Evolutionary conservation across 2,888 invertebrate genomes (phyloP).

Genomic region (Tetragonisca angustula): DNA sequence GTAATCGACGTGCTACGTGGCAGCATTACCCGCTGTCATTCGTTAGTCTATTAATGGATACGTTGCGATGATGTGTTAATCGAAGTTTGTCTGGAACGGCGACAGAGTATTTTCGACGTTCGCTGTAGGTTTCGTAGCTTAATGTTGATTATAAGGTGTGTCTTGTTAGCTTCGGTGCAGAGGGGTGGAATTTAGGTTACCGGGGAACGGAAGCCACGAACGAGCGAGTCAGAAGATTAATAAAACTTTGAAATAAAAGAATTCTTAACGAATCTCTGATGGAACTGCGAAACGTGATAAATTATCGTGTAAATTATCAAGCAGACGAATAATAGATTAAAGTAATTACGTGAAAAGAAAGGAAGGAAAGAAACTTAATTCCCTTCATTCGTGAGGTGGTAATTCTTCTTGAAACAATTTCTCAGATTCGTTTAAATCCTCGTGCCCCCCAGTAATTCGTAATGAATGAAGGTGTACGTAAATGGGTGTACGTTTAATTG

Average conservation of each 20-base stretch:
- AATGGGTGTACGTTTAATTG: background rate
- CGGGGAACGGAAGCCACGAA: background rate
- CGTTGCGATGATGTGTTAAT: constrained; percentile 18
- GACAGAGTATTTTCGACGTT: background rate
- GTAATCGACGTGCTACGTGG: background rate
- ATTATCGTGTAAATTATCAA: too few relatives aligned
- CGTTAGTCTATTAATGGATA: constrained; percentile 18
- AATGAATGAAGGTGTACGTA: background rate
- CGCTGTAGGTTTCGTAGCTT: background rate
- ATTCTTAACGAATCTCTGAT: background rate
- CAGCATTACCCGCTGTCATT: constrained; percentile 6
- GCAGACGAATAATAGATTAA: too few relatives aligned
- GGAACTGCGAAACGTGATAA: background rate
- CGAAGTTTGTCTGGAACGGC: background rate
- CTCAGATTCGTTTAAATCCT: background rate
- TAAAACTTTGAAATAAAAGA: background rate
- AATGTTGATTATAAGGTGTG: background rate
- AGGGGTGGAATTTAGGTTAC: background rate
- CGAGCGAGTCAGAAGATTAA: background rate
- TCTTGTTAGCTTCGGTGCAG: background rate
- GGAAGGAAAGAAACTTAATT: too few relatives aligned
- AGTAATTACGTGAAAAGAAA: too few relatives aligned
- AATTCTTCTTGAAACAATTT: background rate
- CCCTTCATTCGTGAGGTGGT: background rate
- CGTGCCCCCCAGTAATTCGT: background rate